Base-by-base conservation (phyloP, 1,140 invertebrate species). In the Euschistus heros region DNA sequence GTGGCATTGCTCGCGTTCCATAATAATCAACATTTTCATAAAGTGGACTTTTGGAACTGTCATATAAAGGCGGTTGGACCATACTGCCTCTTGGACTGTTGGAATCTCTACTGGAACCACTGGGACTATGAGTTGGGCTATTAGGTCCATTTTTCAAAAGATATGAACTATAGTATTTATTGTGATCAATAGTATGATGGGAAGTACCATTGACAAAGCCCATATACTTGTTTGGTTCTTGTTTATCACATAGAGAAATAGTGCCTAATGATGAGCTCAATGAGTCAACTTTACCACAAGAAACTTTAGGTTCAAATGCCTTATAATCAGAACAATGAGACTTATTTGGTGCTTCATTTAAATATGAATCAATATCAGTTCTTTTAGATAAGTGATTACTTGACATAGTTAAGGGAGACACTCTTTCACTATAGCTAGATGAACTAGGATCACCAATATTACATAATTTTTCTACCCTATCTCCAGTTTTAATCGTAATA, bases 1-100 rank as follows among this genome's bases (percentile, higher is more conserved):
- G 80, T 10, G 75, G 73, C 44, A 77, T 76, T 55, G 44, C 70
- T 15, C 76, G 72, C 54, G 75, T 74, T 14, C 80, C 77, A 76
- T 88, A 89, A 74, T 87, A 88, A 67, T 89, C 86, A 47, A 90
- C 80, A 75, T 91, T 91, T 74, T 91, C 88, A 74, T 91, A 91
- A 24, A 91, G 84, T 30, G 83, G 86, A 60, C 80, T 81, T 70
- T 73, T 76, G 59, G 76, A 76, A 33, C 71, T 66, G 62, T 71
- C 67, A 44, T 30, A 59, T 22, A 57, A 24, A 63, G 20, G 44
- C 37, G 68, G 72, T 22, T 65, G 72, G 17, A 72, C 73, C 44
- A 79, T 69, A 69, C 78, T 80, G 13, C 79, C 78, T 71, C 83
- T 77, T 64, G 83, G 84, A 74, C 82, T 84, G 62, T 82, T 80